These are phyloP conservation scores for Hippasteria phrygiana DNA, from an alignment of 53 echinoderm and acorn worm species.

Conservation along the genomic window DNA sequence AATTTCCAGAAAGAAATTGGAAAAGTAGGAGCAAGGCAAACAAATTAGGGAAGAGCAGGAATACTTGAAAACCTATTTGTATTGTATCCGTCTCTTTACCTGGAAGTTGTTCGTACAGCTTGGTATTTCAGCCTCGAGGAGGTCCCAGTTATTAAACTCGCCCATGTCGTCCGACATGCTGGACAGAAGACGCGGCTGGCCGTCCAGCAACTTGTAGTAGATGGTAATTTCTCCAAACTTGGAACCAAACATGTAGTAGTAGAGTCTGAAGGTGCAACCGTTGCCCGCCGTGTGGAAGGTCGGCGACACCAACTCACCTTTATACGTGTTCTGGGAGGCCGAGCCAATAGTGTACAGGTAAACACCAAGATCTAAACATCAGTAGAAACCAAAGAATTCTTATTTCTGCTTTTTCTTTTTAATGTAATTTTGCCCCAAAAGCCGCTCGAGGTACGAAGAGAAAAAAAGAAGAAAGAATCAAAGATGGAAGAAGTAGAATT, in stretches of 20 bases:
- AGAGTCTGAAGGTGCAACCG: constrained; percentile 76
- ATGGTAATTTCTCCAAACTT: constrained; percentile 79
- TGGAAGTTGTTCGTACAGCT: constrained; percentile 77
- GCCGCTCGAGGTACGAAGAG: no score
- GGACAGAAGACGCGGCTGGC: constrained; percentile 47
- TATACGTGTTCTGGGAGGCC: constrained; percentile 47
- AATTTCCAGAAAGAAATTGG: no score
- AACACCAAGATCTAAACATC: constrained; percentile 46
- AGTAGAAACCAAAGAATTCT: background rate
- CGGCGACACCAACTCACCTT: constrained; percentile 58
- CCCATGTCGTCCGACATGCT: constrained; percentile 72
- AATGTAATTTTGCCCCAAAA: no score
- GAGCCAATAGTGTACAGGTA: constrained; percentile 83
- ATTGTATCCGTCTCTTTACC: constrained; percentile 40
- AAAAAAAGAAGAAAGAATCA: no score
- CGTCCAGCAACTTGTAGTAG: constrained; percentile 30
- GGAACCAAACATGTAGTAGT: constrained; percentile 87
- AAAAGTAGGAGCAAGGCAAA: no score
- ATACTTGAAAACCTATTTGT: background rate
- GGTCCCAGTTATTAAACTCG: constrained; percentile 81
- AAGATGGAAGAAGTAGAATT: no score
- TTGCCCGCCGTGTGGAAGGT: constrained; percentile 68
- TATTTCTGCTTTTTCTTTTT: no score
- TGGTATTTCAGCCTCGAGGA: constrained; percentile 68
- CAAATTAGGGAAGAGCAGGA: no score